phyloP scores from a whole-genome alignment of 2,888 invertebrate genomes.

The Gerris lacustris region DNA sequence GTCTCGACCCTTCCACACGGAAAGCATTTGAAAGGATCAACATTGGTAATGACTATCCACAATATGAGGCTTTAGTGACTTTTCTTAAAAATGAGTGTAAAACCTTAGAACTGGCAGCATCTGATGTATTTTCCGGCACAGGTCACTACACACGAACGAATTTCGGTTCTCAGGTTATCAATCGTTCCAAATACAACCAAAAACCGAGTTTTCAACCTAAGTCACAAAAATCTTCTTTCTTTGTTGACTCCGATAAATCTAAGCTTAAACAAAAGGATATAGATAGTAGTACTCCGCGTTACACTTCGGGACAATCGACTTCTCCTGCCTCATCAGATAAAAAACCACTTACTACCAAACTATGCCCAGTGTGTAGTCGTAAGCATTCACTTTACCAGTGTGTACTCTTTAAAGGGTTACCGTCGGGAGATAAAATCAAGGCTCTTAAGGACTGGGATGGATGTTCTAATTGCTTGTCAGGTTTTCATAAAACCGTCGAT shows the following conservation, averaged over 20 bases:
- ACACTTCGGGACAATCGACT: neutral
- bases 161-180: too few species aligned
- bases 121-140: neutral
- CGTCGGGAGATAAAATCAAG: neutral
- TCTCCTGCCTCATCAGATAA: neutral
- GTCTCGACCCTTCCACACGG: slow-evolving; percentile 12
- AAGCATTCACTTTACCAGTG: slow-evolving; percentile 10
- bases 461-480: slow-evolving; percentile 14
- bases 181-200: too few species aligned
- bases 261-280: neutral
- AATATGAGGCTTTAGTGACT: slow-evolving; percentile 13
- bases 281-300: neutral
- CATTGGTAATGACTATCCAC: slow-evolving; percentile 11
- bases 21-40: slow-evolving; percentile 15
- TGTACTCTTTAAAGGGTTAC: neutral
- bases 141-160: too few species aligned
- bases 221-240: neutral
- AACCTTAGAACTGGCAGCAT: slow-evolving; percentile 10
- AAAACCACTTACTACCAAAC: neutral
- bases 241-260: neutral
- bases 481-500: slow-evolving; percentile 5
- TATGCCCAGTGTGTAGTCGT: neutral
- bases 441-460: slow-evolving; percentile 11
- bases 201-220: neutral
- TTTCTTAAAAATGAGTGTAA: slow-evolving; percentile 11